A percentile compares a stretch with the other conserved stretches of the same genome.
phyloP scores from a whole-genome alignment of 2,797 vertebrate species.

The Melanotaenia nigrans region DNA sequence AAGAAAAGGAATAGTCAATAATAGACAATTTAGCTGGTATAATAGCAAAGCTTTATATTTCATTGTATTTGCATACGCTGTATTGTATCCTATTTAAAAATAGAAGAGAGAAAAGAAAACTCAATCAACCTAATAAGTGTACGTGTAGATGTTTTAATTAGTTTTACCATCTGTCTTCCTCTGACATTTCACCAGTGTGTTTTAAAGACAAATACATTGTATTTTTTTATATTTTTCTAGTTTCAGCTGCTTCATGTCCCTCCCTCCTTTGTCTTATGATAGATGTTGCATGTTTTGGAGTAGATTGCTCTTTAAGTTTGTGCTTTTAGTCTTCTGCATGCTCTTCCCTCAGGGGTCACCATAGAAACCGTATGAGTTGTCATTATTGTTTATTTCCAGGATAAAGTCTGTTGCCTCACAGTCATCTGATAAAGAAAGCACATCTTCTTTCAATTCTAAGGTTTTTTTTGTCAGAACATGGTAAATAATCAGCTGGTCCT shows the following conservation, averaged over 20 bases:
- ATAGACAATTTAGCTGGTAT: neutral
- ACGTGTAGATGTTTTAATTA: no score
- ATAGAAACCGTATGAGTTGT: neutral
- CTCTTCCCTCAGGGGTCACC: neutral
- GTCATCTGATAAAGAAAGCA: neutral
- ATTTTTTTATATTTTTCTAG: neutral
- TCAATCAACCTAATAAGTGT: no score
- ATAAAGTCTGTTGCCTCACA: neutral
- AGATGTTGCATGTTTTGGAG: neutral
- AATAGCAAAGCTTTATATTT: neutral
- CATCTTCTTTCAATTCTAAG: no score
- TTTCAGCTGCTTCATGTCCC: conserved; percentile 3
- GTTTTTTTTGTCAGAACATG: no score
- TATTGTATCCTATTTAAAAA: no score
- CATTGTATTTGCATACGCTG: neutral
- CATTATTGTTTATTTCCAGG: neutral
- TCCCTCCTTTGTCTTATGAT: neutral
- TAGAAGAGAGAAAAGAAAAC: no score
- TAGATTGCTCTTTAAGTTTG: neutral
- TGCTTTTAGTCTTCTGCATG: neutral
- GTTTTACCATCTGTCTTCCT: no score
- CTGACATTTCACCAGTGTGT: neutral
- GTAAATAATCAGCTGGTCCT: neutral
- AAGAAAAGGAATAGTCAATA: neutral
- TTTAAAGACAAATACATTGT: neutral